Evolutionary conservation across 2,797 vertebrate genomes (phyloP), one percentile per base, ranked within the genome.

Genomic region (Acrossocheilus fasciatus): DNA sequence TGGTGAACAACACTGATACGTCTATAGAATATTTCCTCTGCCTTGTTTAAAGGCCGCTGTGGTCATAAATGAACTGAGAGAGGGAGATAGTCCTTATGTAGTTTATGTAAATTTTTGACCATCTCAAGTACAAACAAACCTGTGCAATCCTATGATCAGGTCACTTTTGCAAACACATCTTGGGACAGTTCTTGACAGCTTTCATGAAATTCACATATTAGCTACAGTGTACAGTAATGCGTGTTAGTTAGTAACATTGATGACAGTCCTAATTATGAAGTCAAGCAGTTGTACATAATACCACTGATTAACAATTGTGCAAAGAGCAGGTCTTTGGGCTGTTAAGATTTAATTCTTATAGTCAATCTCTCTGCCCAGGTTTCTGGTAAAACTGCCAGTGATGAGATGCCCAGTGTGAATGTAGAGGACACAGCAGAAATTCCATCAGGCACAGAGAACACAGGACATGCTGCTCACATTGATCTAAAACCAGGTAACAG

Each of bases 1-100:
- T 69, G 87, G 96, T 97, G 89, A 92, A 95, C 89, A 47, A 73
- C 36, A 78, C 26, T 17, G 47, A 76, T 12, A 36, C 26, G 0
- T 20, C 26, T 34, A 26, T 12, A 8, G 41, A 26, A 23, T 14
- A 41, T 26, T 18, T 30, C 45, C 43, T 47, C 45, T 4, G 41
- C 20, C 41, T 73, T 64, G 5, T 64, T 26, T 30, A 64, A 26
- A 9, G 62, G 26, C 11, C 62, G 30, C 23, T 73, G 43, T 8
- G 41, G 6, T 73, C 70, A 73, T 73, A 43, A 72, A n/a, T 43
- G 20, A 70, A 41, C 70, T 7, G 6, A 45, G 12, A 45, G 23
- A 74, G 70, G 12, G 43, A 74, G 14, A 47, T 17, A 73, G 41
- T 73, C 70, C 12, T 45, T 0, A 47, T 47, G 14, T 47, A 30